Evolutionary conservation across 2,797 vertebrate species (phyloP).

Genomic region (Apogon talboti): DNA sequence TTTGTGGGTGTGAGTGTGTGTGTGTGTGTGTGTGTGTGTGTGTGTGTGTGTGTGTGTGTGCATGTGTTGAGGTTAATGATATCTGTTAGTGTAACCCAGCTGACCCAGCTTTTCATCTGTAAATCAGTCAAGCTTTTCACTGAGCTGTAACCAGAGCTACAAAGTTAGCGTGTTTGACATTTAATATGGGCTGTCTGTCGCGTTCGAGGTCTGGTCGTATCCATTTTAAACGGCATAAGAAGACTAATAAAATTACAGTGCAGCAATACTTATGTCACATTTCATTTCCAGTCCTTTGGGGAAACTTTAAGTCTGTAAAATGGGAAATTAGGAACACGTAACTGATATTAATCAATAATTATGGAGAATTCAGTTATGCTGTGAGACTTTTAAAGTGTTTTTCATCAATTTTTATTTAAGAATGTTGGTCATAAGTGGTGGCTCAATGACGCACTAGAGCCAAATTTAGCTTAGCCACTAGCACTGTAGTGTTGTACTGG

Average conservation of each 20-base stretch:
- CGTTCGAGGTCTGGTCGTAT: conserved; percentile 29
- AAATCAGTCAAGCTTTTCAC: conserved; percentile 78
- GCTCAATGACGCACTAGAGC: too few relatives aligned
- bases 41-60: conserved; percentile 29
- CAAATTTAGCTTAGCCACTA: too few relatives aligned
- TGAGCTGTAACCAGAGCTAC: conserved; percentile 70
- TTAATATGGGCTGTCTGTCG: conserved; percentile 37
- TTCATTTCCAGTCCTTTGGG: background rate
- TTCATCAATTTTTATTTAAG: too few relatives aligned
- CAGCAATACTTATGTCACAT: background rate
- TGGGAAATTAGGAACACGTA: too few relatives aligned
- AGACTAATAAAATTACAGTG: background rate
- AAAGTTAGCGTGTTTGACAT: conserved; percentile 46
- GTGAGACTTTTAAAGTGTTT: too few relatives aligned
- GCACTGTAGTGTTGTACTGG: too few relatives aligned
- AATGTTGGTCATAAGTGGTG: too few relatives aligned
- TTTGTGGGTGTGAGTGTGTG: conserved; percentile 28
- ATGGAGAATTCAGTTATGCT: too few relatives aligned
- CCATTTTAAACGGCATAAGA: background rate
- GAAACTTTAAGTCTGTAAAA: too few relatives aligned
- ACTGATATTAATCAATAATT: too few relatives aligned
- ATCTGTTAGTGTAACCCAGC: conserved; percentile 66
- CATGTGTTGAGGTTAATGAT: conserved; percentile 41
- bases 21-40: conserved; percentile 27
- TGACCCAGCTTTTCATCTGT: conserved; percentile 65